phyloP scores from a whole-genome alignment of 2,888 invertebrate genomes.

The Callimorpha dominula region DNA sequence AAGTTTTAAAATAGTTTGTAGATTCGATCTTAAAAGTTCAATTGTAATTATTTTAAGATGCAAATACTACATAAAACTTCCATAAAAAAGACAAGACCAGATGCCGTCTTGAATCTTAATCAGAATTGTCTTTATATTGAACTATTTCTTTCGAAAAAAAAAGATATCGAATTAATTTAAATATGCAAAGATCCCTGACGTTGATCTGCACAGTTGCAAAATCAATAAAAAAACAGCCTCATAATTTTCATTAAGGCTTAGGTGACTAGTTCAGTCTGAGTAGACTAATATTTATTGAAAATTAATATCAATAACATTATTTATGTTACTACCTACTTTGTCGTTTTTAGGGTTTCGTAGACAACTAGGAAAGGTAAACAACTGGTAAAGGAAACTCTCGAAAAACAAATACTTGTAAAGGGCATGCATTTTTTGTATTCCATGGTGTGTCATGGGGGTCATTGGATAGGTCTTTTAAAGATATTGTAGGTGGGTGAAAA shows the following conservation, averaged over 20 bases:
- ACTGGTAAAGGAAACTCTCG: too few species aligned
- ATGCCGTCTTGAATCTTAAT: neutral
- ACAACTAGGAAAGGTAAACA: too few species aligned
- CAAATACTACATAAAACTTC: neutral
- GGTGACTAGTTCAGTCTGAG: neutral
- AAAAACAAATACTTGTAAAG: too few species aligned
- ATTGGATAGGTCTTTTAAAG: too few species aligned
- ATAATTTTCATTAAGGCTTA: neutral
- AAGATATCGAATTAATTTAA: neutral
- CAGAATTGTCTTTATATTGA: neutral
- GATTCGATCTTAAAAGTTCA: too few species aligned
- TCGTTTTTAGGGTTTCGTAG: neutral
- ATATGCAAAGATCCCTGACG: neutral
- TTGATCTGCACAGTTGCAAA: neutral
- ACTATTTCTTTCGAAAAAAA: neutral
- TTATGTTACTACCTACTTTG: neutral
- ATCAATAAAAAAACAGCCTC: neutral
- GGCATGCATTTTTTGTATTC: too few species aligned
- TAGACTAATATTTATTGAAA: neutral
- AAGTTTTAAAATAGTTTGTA: too few species aligned
- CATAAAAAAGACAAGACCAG: too few species aligned
- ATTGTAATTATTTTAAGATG: too few species aligned
- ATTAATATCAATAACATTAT: neutral
- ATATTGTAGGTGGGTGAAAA: too few species aligned
- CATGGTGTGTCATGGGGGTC: too few species aligned